phyloP scores from a whole-genome alignment of 2,113 vertebrate species.

The Steatornis caripensis region DNA sequence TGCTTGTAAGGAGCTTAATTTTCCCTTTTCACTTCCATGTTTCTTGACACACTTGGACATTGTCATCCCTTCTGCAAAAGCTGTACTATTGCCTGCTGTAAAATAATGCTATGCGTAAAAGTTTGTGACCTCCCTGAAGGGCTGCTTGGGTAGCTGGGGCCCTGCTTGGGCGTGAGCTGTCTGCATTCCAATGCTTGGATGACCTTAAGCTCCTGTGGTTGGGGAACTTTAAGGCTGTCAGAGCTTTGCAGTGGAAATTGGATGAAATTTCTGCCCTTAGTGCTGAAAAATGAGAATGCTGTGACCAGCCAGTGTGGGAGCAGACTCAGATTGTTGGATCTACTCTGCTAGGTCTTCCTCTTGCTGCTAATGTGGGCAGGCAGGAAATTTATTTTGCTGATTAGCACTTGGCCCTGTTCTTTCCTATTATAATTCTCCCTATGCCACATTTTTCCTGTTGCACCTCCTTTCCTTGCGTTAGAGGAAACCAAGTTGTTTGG shows the following conservation, averaged over 20 bases:
- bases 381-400: not conserved
- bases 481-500: not conserved
- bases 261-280: not conserved
- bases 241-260: not conserved
- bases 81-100: not conserved
- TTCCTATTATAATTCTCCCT: accelerated
- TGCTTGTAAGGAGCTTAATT: not conserved
- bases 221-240: not conserved
- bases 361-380: not conserved
- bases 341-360: not conserved
- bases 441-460: not conserved
- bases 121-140: not conserved
- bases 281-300: not conserved
- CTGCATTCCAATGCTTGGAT: not conserved
- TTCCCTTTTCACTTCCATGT: not conserved
- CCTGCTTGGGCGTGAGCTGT: not conserved
- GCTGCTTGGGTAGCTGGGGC: not conserved
- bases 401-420: not conserved
- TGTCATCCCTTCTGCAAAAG: not conserved
- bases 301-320: not conserved
- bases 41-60: not conserved
- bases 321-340: not conserved
- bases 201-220: not conserved
- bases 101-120: not conserved
- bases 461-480: not conserved